A percentile compares a stretch with the other conserved stretches of the same genome.
phyloP scores from a whole-genome alignment of 2,797 vertebrate genomes.

The Sylvilagus floridanus region DNA sequence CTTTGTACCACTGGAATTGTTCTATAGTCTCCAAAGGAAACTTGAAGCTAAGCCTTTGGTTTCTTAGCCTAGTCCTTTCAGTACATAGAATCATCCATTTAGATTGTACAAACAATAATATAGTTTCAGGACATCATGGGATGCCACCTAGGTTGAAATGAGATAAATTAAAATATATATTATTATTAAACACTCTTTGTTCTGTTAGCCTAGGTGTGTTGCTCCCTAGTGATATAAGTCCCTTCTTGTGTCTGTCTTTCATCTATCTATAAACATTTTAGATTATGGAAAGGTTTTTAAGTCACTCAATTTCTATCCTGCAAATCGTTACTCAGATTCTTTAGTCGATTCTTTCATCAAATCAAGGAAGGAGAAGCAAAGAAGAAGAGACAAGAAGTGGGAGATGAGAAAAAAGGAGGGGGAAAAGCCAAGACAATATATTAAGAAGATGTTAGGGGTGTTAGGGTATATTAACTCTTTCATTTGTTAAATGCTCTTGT shows the following conservation, averaged over 20 bases:
- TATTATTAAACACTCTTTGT: not conserved
- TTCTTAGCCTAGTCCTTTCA: not conserved
- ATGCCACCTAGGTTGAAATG: not conserved
- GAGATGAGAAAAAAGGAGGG: fast-evolving
- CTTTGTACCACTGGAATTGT: not conserved
- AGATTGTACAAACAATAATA: not conserved
- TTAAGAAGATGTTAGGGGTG: not conserved
- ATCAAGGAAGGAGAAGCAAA: not conserved
- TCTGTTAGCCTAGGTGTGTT: not conserved
- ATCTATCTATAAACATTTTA: not conserved
- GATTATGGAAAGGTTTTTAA: not conserved
- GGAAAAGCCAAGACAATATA: not conserved
- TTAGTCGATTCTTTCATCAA: not conserved
- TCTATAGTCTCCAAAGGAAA: not conserved
- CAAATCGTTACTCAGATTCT: slow-evolving; percentile 28
- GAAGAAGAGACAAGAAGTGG: not conserved
- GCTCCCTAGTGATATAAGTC: not conserved
- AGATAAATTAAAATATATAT: slow-evolving; percentile 3
- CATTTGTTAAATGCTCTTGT: not conserved
- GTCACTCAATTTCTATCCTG: not conserved
- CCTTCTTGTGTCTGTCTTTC: not conserved
- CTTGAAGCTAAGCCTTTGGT: not conserved
- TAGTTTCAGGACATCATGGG: not conserved
- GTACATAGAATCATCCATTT: not conserved
- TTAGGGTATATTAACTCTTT: not conserved